These are phyloP conservation scores for Lepidurus couesii DNA, from an alignment of 1,140 invertebrate genomes.

Conservation along the genomic window DNA sequence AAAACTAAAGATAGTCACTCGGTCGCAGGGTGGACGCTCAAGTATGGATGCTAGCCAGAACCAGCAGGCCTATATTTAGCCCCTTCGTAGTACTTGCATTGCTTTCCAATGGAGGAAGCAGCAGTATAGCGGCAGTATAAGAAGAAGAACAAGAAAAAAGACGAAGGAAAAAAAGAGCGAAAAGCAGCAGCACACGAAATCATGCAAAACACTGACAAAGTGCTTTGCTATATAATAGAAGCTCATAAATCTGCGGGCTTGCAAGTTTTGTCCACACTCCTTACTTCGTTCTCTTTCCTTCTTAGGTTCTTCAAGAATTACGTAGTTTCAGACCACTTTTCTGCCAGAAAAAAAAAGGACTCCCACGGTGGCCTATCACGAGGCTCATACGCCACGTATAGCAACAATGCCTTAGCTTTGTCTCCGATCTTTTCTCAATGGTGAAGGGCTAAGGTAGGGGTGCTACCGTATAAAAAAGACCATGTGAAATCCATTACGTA, in stretches of 20 bases:
- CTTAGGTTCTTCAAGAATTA: neutral
- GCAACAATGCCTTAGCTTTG: neutral
- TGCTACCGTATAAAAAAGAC: neutral
- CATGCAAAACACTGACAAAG: neutral
- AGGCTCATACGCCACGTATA: neutral
- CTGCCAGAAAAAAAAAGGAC: neutral
- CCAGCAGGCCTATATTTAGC: constrained; percentile 18
- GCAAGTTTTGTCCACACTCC: constrained; percentile 9
- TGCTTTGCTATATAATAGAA: neutral
- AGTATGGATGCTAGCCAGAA: constrained; percentile 15
- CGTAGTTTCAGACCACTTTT: neutral
- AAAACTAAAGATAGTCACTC: constrained; percentile 22
- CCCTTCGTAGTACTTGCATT: constrained; percentile 4
- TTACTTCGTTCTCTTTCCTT: neutral
- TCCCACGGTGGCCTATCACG: neutral
- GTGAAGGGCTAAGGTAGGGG: neutral
- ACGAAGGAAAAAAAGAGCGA: neutral
- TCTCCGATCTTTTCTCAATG: neutral
- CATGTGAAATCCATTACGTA: neutral
- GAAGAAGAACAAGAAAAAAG: constrained; percentile 4
- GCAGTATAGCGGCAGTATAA: neutral
- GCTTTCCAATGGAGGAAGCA: neutral
- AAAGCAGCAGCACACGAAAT: neutral
- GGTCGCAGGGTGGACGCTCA: constrained; percentile 8
- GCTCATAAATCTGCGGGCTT: neutral